phyloP scores from a whole-genome alignment of 2,113 vertebrate species.

The Crotalus horridus region DNA sequence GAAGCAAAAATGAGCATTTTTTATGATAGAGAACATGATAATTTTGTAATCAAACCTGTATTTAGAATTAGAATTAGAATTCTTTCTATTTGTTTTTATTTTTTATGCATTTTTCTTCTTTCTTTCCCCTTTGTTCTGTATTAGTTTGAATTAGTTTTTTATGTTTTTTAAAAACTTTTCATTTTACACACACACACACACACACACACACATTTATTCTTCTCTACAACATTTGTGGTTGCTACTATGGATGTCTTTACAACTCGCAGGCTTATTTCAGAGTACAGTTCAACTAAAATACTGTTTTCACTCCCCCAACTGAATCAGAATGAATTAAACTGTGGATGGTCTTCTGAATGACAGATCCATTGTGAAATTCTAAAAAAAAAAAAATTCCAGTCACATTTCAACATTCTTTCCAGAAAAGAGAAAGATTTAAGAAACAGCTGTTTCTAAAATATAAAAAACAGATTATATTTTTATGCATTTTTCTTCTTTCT shows the following conservation, averaged over 20 bases:
- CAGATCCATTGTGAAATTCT: conserved; percentile 6
- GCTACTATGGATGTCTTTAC: neutral
- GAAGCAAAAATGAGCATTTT: no score
- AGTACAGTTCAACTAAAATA: conserved; percentile 9
- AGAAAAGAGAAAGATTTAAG: neutral
- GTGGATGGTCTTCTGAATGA: conserved; percentile 30
- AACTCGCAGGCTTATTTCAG: neutral
- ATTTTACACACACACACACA: neutral
- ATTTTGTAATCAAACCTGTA: no score
- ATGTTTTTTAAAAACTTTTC: no score
- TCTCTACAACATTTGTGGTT: neutral
- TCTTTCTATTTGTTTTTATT: no score
- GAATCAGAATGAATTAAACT: conserved; percentile 1
- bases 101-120: no score
- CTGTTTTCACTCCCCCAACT: neutral
- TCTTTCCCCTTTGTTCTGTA: no score
- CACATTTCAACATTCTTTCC: conserved; percentile 11
- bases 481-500: no score
- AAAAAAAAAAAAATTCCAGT: neutral
- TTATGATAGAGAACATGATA: no score
- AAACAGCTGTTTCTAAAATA: conserved; percentile 34
- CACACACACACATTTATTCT: neutral
- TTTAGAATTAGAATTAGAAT: no score
- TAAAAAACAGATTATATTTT: conserved; percentile 2
- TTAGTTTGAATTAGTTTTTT: no score